These are phyloP conservation scores for Leptarthrus brevirostris DNA, from an alignment of 2,888 invertebrate species.

Conservation along the genomic window DNA sequence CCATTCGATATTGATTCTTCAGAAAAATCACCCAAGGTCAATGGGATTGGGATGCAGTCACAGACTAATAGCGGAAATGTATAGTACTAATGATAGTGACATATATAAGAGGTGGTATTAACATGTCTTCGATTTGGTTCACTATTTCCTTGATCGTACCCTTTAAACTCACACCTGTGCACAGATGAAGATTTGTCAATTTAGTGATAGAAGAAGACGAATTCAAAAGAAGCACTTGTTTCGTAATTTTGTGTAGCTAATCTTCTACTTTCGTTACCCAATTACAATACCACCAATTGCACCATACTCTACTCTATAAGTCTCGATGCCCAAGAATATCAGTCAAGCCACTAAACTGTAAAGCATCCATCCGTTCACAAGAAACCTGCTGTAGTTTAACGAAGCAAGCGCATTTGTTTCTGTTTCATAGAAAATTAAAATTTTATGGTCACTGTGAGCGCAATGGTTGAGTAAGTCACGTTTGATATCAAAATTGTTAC, in stretches of 20 bases:
- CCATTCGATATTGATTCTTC: neutral
- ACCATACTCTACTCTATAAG: neutral
- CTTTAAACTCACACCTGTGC: too few relatives aligned
- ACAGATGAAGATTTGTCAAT: too few relatives aligned
- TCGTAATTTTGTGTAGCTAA: too few relatives aligned
- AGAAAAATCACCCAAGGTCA: neutral
- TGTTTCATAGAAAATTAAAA: constrained; percentile 44
- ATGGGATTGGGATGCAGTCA: neutral
- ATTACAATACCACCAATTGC: constrained; percentile 2
- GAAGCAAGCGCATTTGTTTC: constrained; percentile 22
- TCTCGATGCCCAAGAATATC: neutral
- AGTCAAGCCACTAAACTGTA: too few relatives aligned
- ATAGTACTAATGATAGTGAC: neutral
- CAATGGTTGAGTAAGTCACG: constrained; percentile 40
- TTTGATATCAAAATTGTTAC: constrained; percentile 41
- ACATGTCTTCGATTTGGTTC: neutral
- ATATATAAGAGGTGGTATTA: neutral
- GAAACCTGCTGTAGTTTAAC: neutral
- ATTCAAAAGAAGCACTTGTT: too few relatives aligned
- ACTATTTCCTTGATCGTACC: too few relatives aligned
- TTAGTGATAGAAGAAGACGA: too few relatives aligned
- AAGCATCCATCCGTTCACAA: too few relatives aligned
- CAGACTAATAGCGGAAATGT: neutral
- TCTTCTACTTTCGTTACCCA: constrained; percentile 1
- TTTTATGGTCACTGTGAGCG: constrained; percentile 41